These are phyloP conservation scores for Astyanax mexicanus DNA, from an alignment of 2,797 vertebrate species.

Conservation along the genomic window DNA sequence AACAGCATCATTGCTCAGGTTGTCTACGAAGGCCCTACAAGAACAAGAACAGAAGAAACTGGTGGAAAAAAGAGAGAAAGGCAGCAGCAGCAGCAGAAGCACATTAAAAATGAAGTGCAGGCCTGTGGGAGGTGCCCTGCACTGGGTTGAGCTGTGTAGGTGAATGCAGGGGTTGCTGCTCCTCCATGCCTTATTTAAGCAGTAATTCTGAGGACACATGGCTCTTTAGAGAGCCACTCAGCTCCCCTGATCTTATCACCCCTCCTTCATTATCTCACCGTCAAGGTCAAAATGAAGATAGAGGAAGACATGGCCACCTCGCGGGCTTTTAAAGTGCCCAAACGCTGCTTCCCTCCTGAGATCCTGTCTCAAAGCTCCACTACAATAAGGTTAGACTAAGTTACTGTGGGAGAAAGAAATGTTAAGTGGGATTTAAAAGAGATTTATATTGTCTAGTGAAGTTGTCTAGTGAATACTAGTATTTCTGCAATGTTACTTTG, in stretches of 20 bases:
- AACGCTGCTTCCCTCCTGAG: neutral
- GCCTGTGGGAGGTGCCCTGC: conserved; percentile 29
- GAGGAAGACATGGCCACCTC: conserved; percentile 30
- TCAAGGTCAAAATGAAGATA: conserved; percentile 52
- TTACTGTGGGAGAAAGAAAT: too few relatives aligned
- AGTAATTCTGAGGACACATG: conserved; percentile 35
- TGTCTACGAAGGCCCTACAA: neutral
- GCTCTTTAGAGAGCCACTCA: conserved; percentile 48
- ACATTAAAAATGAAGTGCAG: conserved; percentile 6
- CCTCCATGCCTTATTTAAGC: conserved; percentile 48
- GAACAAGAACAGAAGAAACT: neutral
- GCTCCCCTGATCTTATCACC: conserved; percentile 43
- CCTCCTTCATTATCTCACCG: conserved; percentile 43
- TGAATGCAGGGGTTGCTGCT: conserved; percentile 15
- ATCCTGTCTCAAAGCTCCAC: neutral
- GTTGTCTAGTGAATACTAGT: too few relatives aligned
- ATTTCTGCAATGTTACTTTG: too few relatives aligned
- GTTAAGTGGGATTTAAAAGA: too few relatives aligned
- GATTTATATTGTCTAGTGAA: too few relatives aligned
- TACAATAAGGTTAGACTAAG: neutral
- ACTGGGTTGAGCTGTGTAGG: neutral
- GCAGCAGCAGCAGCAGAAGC: neutral
- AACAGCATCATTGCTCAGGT: neutral
- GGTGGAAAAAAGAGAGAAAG: too few relatives aligned
- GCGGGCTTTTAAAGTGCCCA: conserved; percentile 17